Evolutionary conservation across 2,113 vertebrate genomes (phyloP).

Genomic region (Notechis scutatus): DNA sequence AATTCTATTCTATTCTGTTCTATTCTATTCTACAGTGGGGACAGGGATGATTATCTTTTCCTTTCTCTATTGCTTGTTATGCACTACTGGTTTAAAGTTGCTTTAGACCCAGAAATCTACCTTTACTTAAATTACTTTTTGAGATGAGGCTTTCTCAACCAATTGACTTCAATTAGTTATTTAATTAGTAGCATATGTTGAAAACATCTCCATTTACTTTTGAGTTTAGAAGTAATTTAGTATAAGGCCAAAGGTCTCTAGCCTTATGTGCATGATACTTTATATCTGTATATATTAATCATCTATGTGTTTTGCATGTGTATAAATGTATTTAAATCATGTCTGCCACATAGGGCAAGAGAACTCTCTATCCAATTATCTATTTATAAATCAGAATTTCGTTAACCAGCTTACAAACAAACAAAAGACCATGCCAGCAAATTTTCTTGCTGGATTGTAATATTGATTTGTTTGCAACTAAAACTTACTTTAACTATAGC

Average conservation of each 20-base stretch:
- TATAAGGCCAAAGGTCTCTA: neutral
- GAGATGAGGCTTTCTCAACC: neutral
- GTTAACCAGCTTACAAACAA: neutral
- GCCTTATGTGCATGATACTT: neutral
- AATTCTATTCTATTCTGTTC: too few relatives aligned
- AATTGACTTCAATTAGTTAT: neutral
- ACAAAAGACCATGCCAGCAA: neutral
- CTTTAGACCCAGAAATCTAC: neutral
- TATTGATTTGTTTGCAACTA: neutral
- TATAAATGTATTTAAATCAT: neutral
- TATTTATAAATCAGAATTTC: neutral
- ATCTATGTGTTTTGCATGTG: neutral
- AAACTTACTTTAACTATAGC: neutral
- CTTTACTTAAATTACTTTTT: neutral
- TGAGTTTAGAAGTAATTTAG: neutral
- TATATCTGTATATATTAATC: neutral
- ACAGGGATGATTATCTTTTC: neutral
- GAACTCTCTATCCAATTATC: neutral
- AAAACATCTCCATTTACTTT: neutral
- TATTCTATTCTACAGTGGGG: neutral
- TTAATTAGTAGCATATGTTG: neutral
- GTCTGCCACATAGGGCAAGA: neutral
- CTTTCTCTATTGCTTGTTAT: neutral
- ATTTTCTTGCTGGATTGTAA: neutral
- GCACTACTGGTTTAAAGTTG: neutral